A percentile compares a stretch with the other conserved stretches of the same genome.
Conservation (phyloP, 2,888 invertebrate genomes). For the Ceramica pisi region DNA sequence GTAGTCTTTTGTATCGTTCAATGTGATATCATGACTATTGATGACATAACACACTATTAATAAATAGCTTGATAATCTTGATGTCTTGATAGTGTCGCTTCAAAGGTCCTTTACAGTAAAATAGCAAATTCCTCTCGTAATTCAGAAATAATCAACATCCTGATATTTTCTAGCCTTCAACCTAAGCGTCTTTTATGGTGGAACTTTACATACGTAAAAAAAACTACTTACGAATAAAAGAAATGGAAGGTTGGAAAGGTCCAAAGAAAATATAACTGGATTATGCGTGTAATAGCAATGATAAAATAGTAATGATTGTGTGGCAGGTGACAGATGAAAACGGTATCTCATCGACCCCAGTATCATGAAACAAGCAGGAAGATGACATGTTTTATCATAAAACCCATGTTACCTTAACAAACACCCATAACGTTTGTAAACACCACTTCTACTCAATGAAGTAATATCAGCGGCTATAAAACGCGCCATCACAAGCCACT, state of each 20-base stretch:
- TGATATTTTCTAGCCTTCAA: neutral
- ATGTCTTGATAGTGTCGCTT: neutral
- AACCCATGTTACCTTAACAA: constrained; percentile 17
- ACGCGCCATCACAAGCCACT: constrained; percentile 1
- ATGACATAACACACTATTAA: constrained; percentile 19
- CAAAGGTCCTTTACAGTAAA: constrained; percentile 1
- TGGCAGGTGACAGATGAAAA: neutral
- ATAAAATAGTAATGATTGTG: no score
- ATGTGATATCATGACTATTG: constrained; percentile 34
- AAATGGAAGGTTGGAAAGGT: no score
- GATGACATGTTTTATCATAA: neutral
- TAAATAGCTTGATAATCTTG: constrained; percentile 26
- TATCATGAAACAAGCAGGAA: neutral
- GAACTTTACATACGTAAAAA: no score
- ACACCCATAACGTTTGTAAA: constrained; percentile 21
- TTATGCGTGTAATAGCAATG: neutral
- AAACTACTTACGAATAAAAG: no score
- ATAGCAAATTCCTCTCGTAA: neutral
- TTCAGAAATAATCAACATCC: neutral
- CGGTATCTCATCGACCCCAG: neutral
- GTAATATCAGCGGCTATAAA: constrained; percentile 19
- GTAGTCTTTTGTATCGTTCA: constrained; percentile 17
- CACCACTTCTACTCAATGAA: constrained; percentile 33
- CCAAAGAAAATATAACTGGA: neutral
- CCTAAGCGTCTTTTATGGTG: no score